These are phyloP conservation scores for Halictus ligatus DNA, from an alignment of 2,888 invertebrate species.

Conservation along the genomic window DNA sequence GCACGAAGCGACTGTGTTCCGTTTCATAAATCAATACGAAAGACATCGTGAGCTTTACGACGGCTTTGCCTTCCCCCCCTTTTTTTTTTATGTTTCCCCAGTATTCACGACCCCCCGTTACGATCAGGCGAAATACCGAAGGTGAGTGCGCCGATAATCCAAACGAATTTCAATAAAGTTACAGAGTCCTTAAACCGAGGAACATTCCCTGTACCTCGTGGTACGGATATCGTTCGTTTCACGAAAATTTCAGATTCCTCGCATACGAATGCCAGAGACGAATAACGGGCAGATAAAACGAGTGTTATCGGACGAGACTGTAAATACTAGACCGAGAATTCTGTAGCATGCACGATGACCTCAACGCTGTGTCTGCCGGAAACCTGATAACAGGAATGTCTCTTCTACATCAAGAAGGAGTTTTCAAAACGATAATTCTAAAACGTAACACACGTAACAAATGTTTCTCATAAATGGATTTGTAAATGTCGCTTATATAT, in stretches of 20 bases:
- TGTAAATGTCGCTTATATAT: background rate
- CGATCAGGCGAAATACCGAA: slow-evolving; percentile 29
- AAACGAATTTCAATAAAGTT: slow-evolving; percentile 29
- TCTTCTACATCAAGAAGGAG: background rate
- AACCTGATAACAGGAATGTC: background rate
- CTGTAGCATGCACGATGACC: background rate
- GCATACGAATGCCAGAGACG: background rate
- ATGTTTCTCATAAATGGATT: background rate
- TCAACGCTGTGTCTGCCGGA: background rate
- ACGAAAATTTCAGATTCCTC: slow-evolving; percentile 4
- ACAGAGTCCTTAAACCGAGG: slow-evolving; percentile 8
- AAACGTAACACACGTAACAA: too few species aligned
- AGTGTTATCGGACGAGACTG: background rate
- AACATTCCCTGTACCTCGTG: background rate
- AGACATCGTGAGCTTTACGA: slow-evolving; percentile 10
- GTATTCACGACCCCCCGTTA: background rate
- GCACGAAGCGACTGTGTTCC: background rate
- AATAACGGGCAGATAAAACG: background rate
- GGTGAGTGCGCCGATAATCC: slow-evolving; percentile 28
- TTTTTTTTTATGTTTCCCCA: slow-evolving; percentile 32
- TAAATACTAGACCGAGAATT: background rate
- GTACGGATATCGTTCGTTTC: background rate
- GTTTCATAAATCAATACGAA: slow-evolving; percentile 36
- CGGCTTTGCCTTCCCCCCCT: slow-evolving; percentile 19
- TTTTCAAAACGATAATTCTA: background rate